Conservation (phyloP, 2,888 invertebrate species). For the Andrena dorsata region DNA sequence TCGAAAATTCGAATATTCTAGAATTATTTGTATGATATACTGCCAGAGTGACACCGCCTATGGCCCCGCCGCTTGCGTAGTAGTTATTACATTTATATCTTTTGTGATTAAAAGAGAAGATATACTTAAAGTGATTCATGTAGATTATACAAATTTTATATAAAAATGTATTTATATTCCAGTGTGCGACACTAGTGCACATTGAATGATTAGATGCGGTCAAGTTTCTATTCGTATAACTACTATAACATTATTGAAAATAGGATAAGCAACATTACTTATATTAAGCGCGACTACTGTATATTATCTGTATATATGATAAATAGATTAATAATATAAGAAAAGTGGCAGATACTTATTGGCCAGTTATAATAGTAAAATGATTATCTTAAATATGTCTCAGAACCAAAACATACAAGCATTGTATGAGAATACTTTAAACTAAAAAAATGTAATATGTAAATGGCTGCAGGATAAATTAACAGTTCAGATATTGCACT, state of each 20-base stretch:
- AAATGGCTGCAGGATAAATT: conserved; percentile 66
- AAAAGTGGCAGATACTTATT: conserved; percentile 89
- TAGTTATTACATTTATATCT: conserved; percentile 79
- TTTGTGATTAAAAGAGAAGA: conserved; percentile 78
- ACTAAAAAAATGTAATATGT: conserved; percentile 69
- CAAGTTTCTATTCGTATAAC: conserved; percentile 82
- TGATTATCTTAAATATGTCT: conserved; percentile 80
- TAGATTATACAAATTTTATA: conserved; percentile 82
- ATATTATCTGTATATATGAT: conserved; percentile 89
- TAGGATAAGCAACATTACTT: conserved; percentile 79
- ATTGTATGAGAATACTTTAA: conserved; percentile 70
- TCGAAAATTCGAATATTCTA: conserved; percentile 55
- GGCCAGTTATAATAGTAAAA: conserved; percentile 88
- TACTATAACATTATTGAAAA: conserved; percentile 76
- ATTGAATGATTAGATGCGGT: conserved; percentile 78
- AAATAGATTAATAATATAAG: conserved; percentile 88
- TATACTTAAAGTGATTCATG: conserved; percentile 80
- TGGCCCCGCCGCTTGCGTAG: conserved; percentile 76
- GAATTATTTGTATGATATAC: conserved; percentile 72
- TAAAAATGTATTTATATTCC: conserved; percentile 80
- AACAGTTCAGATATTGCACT: conserved; percentile 67
- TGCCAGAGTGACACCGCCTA: conserved; percentile 79
- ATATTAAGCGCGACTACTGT: conserved; percentile 80
- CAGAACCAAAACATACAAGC: conserved; percentile 79
- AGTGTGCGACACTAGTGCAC: conserved; percentile 75